phyloP scores from a whole-genome alignment of 2,888 invertebrate genomes.

The Callyntrura guangdongensis region DNA sequence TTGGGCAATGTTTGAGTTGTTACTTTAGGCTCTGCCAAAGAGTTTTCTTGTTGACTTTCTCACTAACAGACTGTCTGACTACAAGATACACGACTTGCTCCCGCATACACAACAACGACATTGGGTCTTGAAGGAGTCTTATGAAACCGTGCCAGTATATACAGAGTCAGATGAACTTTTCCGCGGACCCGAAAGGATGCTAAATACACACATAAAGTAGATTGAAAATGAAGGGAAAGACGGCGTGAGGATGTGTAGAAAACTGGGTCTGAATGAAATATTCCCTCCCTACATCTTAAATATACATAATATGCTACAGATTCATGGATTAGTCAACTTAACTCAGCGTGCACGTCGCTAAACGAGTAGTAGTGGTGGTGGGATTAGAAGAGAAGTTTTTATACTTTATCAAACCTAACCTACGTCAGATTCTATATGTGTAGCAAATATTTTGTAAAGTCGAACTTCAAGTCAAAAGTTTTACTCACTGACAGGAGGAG shows the following conservation, averaged over 20 bases:
- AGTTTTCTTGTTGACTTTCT: slow-evolving; percentile 62
- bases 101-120: not conserved
- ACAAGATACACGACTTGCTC: slow-evolving; percentile 18
- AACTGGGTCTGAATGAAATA: slow-evolving; percentile 42
- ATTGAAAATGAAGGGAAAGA: slow-evolving; percentile 67
- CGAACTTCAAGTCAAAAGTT: slow-evolving; percentile 65
- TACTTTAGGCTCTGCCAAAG: slow-evolving; percentile 38
- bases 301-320: slow-evolving; percentile 9
- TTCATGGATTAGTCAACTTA: slow-evolving; percentile 62
- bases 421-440: slow-evolving; percentile 58
- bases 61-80: slow-evolving; percentile 47
- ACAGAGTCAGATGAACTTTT: not conserved
- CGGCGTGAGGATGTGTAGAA: slow-evolving; percentile 54
- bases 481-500: slow-evolving; percentile 59
- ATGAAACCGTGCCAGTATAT: slow-evolving; percentile 2
- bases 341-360: slow-evolving; percentile 20
- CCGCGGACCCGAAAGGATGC: not conserved
- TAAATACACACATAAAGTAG: slow-evolving; percentile 24
- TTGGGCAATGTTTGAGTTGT: slow-evolving; percentile 16
- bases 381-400: slow-evolving; percentile 40
- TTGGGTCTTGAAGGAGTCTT: not conserved
- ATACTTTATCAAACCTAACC: slow-evolving; percentile 21
- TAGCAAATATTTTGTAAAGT: slow-evolving; percentile 56
- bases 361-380: too few species aligned
- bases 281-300: not conserved